Base-by-base conservation (phyloP, 37 sponge, comb jelly and placozoan species). In the Diacarnus erythraeanus region DNA sequence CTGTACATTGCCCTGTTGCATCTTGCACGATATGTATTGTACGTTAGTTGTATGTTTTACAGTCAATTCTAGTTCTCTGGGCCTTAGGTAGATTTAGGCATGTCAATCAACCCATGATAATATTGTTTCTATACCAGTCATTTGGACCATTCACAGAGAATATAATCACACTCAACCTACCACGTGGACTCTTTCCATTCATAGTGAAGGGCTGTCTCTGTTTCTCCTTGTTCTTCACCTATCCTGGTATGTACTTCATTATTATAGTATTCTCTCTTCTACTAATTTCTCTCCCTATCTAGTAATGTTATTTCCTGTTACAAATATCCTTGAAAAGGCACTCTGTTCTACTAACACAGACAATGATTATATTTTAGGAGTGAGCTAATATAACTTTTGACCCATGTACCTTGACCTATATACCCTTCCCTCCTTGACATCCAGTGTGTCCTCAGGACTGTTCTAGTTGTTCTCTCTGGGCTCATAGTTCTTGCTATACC, bases 231-330 rank as follows among this genome's bases (percentile, higher is more conserved):
- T 90, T 92, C 87, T 97, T 97, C 91, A 97, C 98, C 22, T 97
- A 92, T 64, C 98, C 98, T 34, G 73, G 97, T 96, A 61, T 21
- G 66, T 6, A 61, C 64, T 61, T 29, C 20, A 5, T 61, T 61
- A 29, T 15, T 6, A 27, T 15, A 42, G 22, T 40, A 42, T 9
- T 40, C 43, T 69, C 1, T 76, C 22, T 30, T 20, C 26, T 10
- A 5, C 1, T 42, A 18, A 74, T 30, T n/a, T 59, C 26, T 22
- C 21, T 60, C 4, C 84, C n/a, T n/a, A n/a, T n/a, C n/a, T n/a
- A 96, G 98, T 97, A 2, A 97, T 97, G 98, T 92, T 97, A 91
- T 97, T 95, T 66, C 98, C 98, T 0, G 98, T 97, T 31, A 59
- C 92, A 15, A 77, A 84, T 6, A 93, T 97, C 4, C 42, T 96